Evolutionary conservation across 2,888 invertebrate genomes (phyloP).

Genomic region (Tiliacea citrago): DNA sequence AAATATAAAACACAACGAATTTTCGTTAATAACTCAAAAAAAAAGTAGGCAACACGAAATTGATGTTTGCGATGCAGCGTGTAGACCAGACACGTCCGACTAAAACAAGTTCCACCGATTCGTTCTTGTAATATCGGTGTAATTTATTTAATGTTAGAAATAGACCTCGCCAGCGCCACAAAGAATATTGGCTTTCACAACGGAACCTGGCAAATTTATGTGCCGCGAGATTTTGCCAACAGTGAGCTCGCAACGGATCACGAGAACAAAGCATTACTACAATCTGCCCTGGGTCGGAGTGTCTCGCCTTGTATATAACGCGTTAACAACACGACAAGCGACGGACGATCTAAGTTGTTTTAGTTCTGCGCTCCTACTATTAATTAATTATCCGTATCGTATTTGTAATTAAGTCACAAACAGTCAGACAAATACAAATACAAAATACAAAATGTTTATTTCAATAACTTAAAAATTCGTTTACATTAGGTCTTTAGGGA

Average conservation of each 20-base stretch:
- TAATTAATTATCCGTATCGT: slow-evolving; percentile 58
- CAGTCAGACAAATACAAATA: too few relatives aligned
- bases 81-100: slow-evolving; percentile 83
- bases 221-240: slow-evolving; percentile 86
- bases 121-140: slow-evolving; percentile 89
- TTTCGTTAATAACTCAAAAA: slow-evolving; percentile 66
- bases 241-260: slow-evolving; percentile 77
- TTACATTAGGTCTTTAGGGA: too few relatives aligned
- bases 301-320: slow-evolving; percentile 58
- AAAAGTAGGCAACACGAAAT: slow-evolving; percentile 78
- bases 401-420: slow-evolving; percentile 58
- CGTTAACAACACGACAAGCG: slow-evolving; percentile 56
- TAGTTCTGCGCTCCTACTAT: slow-evolving; percentile 35
- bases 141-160: slow-evolving; percentile 91
- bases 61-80: slow-evolving; percentile 83
- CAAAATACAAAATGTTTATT: too few relatives aligned
- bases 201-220: slow-evolving; percentile 89
- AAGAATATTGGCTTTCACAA: slow-evolving; percentile 91
- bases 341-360: slow-evolving; percentile 44
- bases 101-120: slow-evolving; percentile 87
- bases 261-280: slow-evolving; percentile 81
- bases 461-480: too few relatives aligned
- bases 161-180: slow-evolving; percentile 87
- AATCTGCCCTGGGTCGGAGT: slow-evolving; percentile 55
- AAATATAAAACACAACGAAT: slow-evolving; percentile 57